These are phyloP conservation scores for Zaprionus lineosus DNA, from an alignment of 2,888 invertebrate species.

Conservation along the genomic window DNA sequence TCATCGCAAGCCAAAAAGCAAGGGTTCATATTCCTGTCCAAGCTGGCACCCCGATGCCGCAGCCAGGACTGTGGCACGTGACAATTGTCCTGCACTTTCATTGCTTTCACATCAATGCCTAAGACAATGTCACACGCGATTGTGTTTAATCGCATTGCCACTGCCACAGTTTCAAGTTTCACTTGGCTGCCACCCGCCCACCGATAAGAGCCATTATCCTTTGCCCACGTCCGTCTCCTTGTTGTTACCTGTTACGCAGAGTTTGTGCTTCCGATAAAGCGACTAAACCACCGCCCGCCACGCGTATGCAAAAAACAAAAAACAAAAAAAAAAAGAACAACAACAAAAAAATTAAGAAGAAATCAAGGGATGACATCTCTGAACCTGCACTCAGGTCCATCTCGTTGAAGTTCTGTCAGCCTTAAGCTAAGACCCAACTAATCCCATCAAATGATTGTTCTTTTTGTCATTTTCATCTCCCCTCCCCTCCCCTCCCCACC, in stretches of 20 bases:
- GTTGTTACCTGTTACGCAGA: conserved; percentile 73
- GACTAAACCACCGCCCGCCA: conserved; percentile 40
- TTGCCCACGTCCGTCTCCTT: conserved; percentile 15
- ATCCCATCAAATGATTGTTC: conserved; percentile 81
- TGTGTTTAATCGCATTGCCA: conserved; percentile 54
- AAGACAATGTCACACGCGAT: conserved; percentile 49
- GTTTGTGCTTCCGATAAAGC: conserved; percentile 58
- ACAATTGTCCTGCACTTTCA: conserved; percentile 57
- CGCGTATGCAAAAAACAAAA: conserved; percentile 54
- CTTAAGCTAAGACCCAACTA: conserved; percentile 56
- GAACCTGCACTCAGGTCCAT: not conserved
- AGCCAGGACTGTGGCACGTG: conserved; percentile 60
- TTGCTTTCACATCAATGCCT: conserved; percentile 41
- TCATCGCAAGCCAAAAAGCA: conserved; percentile 37
- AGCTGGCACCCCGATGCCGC: no score
- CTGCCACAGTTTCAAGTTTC: conserved; percentile 63
- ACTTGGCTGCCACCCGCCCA: conserved; percentile 12
- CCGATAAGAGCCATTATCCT: conserved; percentile 24
- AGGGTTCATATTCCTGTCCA: conserved; percentile 36
- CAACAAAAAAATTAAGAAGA: conserved; percentile 17
- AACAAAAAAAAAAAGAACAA: conserved; percentile 18
- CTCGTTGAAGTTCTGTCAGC: conserved; percentile 10
- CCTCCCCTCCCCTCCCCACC: no score
- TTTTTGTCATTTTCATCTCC: conserved; percentile 32
- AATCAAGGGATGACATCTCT: conserved; percentile 24